These are phyloP conservation scores for Trogon surrucura DNA, from an alignment of 2,113 vertebrate species.

Conservation along the genomic window DNA sequence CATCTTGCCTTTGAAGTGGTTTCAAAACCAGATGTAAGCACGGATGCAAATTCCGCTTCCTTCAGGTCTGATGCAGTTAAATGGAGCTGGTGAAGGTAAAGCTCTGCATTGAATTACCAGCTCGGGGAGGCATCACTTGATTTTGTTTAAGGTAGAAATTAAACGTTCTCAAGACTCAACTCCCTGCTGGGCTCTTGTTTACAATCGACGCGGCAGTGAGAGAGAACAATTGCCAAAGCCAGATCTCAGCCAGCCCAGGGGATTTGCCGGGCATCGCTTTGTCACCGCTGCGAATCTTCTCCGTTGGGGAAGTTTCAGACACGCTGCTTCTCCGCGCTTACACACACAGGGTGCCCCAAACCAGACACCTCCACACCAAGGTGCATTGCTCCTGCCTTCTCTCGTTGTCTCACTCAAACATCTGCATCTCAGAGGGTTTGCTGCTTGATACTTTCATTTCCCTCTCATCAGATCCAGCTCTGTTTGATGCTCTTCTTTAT, in stretches of 20 bases:
- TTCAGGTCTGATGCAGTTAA: not conserved
- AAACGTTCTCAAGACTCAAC: not conserved
- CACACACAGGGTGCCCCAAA: not conserved
- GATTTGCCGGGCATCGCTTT: not conserved
- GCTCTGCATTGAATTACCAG: not conserved
- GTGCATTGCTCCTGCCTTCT: not conserved
- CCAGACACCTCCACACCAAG: not conserved
- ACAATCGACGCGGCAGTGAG: not conserved
- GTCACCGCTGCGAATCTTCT: not conserved
- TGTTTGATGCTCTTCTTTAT: not conserved
- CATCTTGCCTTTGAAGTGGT: not conserved
- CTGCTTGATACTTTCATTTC: not conserved
- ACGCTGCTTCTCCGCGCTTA: not conserved
- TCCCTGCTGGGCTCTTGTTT: constrained; percentile 1
- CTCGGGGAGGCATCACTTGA: not conserved
- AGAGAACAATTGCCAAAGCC: not conserved
- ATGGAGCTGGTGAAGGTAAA: not conserved
- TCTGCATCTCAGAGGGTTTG: not conserved
- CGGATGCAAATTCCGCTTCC: not conserved
- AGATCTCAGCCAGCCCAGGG: not conserved
- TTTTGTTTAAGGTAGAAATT: not conserved
- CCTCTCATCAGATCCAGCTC: not conserved
- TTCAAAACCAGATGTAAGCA: not conserved
- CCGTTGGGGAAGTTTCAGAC: not conserved
- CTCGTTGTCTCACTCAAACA: not conserved